Percentiles rank a stretch among this genome's conserved stretches.
Conservation (phyloP, 1,140 invertebrate species). For the Dendroctonus valens region DNA sequence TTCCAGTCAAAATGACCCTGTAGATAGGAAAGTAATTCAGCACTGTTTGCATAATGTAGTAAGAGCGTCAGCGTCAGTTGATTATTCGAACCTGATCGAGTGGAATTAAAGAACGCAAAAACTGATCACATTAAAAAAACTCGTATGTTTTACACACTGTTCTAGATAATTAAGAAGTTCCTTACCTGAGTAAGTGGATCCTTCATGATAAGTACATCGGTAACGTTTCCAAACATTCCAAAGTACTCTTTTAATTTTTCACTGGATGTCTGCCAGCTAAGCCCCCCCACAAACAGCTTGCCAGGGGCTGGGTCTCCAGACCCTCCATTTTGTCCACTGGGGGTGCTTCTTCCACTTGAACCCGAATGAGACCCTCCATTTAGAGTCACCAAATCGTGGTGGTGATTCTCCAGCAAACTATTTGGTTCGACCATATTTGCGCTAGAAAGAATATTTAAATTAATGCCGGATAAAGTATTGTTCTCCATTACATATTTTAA, state of each 20-base stretch:
- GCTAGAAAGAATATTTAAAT: conserved; percentile 34
- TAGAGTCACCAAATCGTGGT: conserved; percentile 61
- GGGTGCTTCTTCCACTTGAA: conserved; percentile 73
- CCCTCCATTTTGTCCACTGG: conserved; percentile 49
- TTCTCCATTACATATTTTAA: too few relatives aligned
- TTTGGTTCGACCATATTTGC: conserved; percentile 52
- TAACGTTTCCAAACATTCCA: conserved; percentile 85
- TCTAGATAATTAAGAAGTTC: too few relatives aligned
- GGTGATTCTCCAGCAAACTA: conserved; percentile 60
- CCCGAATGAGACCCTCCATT: conserved; percentile 59
- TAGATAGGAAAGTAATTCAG: too few relatives aligned
- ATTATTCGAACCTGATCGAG: too few relatives aligned
- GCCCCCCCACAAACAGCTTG: conserved; percentile 86
- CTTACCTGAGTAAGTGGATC: conserved; percentile 88
- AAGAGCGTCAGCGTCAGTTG: too few relatives aligned
- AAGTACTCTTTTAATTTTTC: conserved; percentile 90
- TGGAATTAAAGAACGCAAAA: too few relatives aligned
- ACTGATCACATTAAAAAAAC: too few relatives aligned
- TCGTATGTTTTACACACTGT: too few relatives aligned
- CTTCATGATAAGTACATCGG: conserved; percentile 93
- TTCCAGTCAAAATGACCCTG: too few relatives aligned
- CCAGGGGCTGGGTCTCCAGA: conserved; percentile 72
- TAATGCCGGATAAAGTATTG: neutral
- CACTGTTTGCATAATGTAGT: too few relatives aligned
- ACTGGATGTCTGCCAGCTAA: conserved; percentile 88